Evolutionary conservation across 2,113 vertebrate species (phyloP).

Genomic region (Arvicanthis niloticus): DNA sequence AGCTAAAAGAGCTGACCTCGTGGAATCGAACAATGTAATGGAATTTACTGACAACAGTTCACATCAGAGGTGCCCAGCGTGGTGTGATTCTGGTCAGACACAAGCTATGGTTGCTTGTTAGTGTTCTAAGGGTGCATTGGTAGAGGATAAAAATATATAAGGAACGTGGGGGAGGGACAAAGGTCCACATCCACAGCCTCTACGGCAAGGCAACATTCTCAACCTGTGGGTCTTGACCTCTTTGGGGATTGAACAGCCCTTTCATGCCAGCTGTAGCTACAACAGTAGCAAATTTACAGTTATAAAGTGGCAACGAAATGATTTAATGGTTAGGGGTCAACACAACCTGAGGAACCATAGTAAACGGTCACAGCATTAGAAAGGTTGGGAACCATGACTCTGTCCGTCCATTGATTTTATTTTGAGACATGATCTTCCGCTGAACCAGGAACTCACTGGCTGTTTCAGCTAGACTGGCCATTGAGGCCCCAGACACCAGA

Average conservation of each 20-base stretch:
- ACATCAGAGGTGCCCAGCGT: background rate
- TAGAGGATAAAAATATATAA: background rate
- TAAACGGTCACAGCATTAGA: background rate
- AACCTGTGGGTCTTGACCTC: background rate
- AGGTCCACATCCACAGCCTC: background rate
- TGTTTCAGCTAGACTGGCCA: background rate
- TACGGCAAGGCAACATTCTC: background rate
- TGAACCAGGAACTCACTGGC: background rate
- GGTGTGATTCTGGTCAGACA: background rate
- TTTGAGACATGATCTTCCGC: background rate
- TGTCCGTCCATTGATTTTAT: background rate
- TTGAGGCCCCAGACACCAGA: background rate
- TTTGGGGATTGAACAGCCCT: background rate
- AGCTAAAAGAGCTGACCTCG: background rate
- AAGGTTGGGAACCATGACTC: background rate
- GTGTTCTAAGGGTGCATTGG: constrained; percentile 37
- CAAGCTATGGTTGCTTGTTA: background rate
- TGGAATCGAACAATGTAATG: background rate
- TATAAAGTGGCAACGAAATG: background rate
- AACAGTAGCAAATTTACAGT: background rate
- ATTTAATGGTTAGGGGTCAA: background rate
- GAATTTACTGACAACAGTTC: background rate
- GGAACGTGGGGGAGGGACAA: background rate
- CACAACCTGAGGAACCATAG: background rate
- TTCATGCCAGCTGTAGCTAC: background rate